phyloP scores from a whole-genome alignment of 1,140 invertebrate genomes.

The Apis florea region DNA sequence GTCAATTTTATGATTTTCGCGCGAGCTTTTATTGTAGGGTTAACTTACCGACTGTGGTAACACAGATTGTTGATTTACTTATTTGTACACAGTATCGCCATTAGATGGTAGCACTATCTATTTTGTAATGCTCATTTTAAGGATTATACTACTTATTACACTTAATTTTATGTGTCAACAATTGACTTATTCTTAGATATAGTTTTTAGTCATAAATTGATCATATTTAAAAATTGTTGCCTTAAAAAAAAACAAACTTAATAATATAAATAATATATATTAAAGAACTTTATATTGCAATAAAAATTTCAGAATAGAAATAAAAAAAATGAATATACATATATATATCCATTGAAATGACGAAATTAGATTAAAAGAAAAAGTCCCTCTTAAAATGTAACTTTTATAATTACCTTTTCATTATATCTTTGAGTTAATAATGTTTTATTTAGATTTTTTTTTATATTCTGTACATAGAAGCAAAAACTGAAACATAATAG shows the following conservation, averaged over 20 bases:
- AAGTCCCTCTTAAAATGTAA: not conserved
- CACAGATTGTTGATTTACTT: not conserved
- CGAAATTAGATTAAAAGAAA: not conserved
- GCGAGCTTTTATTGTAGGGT: not conserved
- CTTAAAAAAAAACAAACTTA: not conserved
- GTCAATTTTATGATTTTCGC: constrained; percentile 16
- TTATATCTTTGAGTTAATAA: not conserved
- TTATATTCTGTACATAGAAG: not conserved
- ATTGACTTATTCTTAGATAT: not conserved
- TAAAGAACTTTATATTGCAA: not conserved
- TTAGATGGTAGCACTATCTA: not conserved
- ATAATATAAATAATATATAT: no score
- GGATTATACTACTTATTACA: constrained; percentile 7
- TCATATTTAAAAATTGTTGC: not conserved
- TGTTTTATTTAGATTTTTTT: not conserved
- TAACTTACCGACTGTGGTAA: constrained; percentile 18
- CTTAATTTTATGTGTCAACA: not conserved
- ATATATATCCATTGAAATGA: not conserved
- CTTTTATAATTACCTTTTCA: not conserved
- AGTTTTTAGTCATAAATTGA: not conserved
- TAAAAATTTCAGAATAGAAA: not conserved
- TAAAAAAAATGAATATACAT: not conserved
- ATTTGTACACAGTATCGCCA: not conserved
- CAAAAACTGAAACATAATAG: not conserved
- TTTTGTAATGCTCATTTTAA: not conserved